phyloP scores from a whole-genome alignment of 1,140 invertebrate genomes.

The Vanessa tameamea region DNA sequence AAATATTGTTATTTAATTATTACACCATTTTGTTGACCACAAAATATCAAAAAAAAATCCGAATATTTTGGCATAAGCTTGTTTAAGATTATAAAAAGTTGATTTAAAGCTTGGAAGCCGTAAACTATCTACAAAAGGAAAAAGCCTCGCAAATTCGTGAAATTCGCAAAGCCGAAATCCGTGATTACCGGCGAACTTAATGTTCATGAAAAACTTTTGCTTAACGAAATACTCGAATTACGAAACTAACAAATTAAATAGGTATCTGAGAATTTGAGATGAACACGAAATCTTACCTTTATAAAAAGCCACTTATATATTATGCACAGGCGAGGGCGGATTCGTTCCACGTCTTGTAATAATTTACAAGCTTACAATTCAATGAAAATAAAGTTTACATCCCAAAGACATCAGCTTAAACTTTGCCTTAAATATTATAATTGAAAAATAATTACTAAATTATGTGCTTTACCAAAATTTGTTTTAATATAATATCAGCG shows the following conservation, averaged over 20 bases:
- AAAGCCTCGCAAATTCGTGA: neutral
- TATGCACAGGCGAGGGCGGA: neutral
- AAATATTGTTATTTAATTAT: no score
- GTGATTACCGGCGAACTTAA: slow-evolving; percentile 9
- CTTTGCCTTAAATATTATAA: neutral
- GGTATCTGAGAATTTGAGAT: slow-evolving; percentile 13
- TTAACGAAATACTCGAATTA: slow-evolving; percentile 7
- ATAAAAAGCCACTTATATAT: slow-evolving; percentile 10
- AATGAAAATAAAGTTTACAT: neutral
- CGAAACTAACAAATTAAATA: slow-evolving; percentile 21
- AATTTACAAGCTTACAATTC: neutral
- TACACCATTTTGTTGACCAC: no score
- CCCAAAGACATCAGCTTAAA: neutral
- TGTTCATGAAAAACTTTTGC: slow-evolving; percentile 15
- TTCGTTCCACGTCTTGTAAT: neutral
- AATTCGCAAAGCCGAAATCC: neutral
- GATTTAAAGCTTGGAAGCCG: neutral
- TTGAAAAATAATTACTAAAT: neutral
- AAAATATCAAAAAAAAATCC: no score
- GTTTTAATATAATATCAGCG: neutral
- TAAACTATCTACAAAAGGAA: neutral
- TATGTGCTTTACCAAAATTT: neutral
- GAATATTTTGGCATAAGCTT: no score
- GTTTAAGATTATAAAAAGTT: neutral
- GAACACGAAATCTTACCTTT: slow-evolving; percentile 13